Base-by-base conservation (phyloP, 2,888 invertebrate species). In the Cylloceria caligata region DNA sequence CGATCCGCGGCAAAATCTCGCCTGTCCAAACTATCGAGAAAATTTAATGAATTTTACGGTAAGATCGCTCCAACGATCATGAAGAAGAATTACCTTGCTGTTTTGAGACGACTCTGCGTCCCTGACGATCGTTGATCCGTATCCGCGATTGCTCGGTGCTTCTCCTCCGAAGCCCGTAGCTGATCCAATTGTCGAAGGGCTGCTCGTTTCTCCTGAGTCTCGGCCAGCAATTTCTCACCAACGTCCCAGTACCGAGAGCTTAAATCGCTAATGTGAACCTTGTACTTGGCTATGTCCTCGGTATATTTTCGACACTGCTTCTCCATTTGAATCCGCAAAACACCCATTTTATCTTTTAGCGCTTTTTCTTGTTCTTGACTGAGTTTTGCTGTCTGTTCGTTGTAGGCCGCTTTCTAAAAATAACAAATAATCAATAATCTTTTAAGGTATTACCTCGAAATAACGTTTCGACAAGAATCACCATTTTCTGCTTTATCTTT, bases 401-500 rank as follows among this genome's bases (percentile, higher is more conserved):
- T 94, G 88, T 95, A 96, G 9, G 95, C 89, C 7, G 84, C 76
- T 91, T 93, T 93, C 92, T 92, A 80, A 2, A 13, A 27, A 52
- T 52, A 71, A 24, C 34, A 42, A 21, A 30, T 21, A 34, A 27
- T 30, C 5, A 30, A 4, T 30, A 42, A 42, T 3, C 19, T 9
- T 19, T 49, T 5, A n/a, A n/a, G n/a, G n/a, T n/a, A n/a, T n/a
- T n/a, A n/a, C n/a, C n/a, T n/a, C n/a, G n/a, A n/a, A n/a, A n/a
- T n/a, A n/a, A n/a, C n/a, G n/a, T n/a, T n/a, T n/a, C n/a, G n/a
- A n/a, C n/a, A 69, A 21, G 30, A 45, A n/a, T 95, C 94, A 97
- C 96, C 96, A 97, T 96, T 94, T 96, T 96, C 68, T 95, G 94
- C 91, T 97, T 97, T 95, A 97, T 96, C 92, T 96, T 95, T 88